A percentile compares a stretch with the other conserved stretches of the same genome.
phyloP scores from a whole-genome alignment of 2,797 vertebrate genomes.

The Notamacropus eugenii region DNA sequence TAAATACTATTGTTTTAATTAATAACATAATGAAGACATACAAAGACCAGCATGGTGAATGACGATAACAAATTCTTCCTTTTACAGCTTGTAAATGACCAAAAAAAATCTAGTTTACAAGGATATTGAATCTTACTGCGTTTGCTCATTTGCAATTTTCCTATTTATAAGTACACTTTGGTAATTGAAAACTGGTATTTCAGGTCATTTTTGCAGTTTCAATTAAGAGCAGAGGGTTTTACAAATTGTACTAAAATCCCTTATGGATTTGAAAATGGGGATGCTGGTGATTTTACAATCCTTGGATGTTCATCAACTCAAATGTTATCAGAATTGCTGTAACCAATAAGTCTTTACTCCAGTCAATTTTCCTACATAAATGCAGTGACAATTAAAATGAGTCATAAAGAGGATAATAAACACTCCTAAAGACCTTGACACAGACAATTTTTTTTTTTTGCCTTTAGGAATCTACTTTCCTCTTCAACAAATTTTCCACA shows the following conservation, averaged over 20 bases:
- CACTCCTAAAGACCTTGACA: conserved; percentile 5
- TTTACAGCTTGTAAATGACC: background rate
- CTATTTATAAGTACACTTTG: background rate
- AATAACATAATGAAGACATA: background rate
- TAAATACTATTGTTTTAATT: background rate
- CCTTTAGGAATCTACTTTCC: background rate
- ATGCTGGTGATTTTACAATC: background rate
- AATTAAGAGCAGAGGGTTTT: background rate
- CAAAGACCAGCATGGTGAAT: background rate
- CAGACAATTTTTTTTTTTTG: background rate
- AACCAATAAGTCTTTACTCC: background rate
- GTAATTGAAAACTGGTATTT: background rate
- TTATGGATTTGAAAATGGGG: conserved; percentile 5
- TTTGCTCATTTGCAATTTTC: conserved; percentile 18
- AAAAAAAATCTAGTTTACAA: background rate
- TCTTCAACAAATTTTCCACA: background rate
- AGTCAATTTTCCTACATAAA: background rate
- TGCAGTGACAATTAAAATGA: conserved; percentile 40
- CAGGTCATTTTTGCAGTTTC: background rate
- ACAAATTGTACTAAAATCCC: background rate
- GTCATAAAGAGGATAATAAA: conserved; percentile 18
- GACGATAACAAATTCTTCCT: background rate
- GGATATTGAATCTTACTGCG: background rate
- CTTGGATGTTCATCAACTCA: background rate
- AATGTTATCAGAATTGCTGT: background rate